Base-by-base conservation (phyloP, 2,113 vertebrate species). In the Lampris megalopsis region DNA sequence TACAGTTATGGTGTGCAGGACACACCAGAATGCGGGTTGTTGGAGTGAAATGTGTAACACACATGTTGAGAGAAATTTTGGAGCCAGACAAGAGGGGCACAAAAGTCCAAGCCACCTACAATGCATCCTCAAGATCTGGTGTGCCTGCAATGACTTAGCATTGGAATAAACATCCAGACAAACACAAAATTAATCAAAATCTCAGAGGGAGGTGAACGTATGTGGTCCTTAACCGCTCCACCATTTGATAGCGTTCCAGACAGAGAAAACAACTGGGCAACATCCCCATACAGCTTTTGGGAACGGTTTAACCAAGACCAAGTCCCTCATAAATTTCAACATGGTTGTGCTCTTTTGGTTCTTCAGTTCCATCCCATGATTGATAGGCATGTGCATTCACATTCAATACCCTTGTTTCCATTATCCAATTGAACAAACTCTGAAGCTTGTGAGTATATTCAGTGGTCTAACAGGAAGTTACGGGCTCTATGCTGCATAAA, bases 11-110 rank as follows among this genome's bases (percentile, higher is more conserved):
- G 70, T 72, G 75, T 73, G 62, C 70, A 84, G 85, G 71, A 87
- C 71, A 78, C 45, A 75, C 48, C 61, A 48, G 65, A 79, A 70
- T 61, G 80, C 72, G 57, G 75, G 68, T 75, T 76, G 35, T 43
- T 50, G 79, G 78, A 81, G 70, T 62, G 48, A 89, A 93, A 92
- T 87, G 84, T 94, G 91, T 73, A 76, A 79, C 53, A 78, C 90
- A 90, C 86, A 91, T 91, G 90, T 87, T 76, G 83, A 75, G 77
- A 69, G 40, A 74, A 73, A 67, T 65, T 24, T 42, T 24, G 9
- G 52, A 82, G 73, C 63, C 77, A 77, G 57, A 73, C 2, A 42
- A 56, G 24, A 72, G 54, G 62, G 72, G 66, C 79, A 24, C 24
- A 88, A 88, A 79, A 69, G 50, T 54, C 53, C 45, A 67, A 71